Percentiles rank a stretch among this genome's conserved stretches.
These are phyloP conservation scores for Scelioninae gen. 2 DNA, from an alignment of 2,888 invertebrate species.

Conservation along the genomic window DNA sequence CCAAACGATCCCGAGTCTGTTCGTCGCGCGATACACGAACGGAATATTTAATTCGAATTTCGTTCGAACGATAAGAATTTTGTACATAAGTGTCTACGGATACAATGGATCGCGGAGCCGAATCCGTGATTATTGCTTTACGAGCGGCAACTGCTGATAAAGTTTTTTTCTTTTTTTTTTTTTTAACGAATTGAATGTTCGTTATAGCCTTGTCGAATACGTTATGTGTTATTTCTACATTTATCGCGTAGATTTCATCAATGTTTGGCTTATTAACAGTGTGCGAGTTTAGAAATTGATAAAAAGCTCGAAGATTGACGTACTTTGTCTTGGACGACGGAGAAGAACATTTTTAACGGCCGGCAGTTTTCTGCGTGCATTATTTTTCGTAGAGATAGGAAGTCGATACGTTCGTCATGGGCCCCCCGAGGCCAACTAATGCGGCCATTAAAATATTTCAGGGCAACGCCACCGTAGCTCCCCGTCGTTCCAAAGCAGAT, in stretches of 20 bases:
- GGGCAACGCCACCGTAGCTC: conserved; percentile 63
- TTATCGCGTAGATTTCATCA: conserved; percentile 21
- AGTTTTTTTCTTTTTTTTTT: too few species aligned
- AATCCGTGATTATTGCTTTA: conserved; percentile 33
- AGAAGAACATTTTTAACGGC: conserved; percentile 65
- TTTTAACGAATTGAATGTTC: conserved; percentile 35
- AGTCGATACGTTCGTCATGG: conserved; percentile 66
- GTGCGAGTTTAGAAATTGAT: conserved; percentile 22
- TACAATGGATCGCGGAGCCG: conserved; percentile 31
- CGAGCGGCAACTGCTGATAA: conserved; percentile 40
- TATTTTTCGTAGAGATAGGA: conserved; percentile 69
- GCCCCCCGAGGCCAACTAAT: conserved; percentile 71
- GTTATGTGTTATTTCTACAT: conserved; percentile 19
- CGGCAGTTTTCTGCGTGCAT: conserved; percentile 66
- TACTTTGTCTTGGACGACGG: conserved; percentile 61
- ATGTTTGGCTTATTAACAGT: conserved; percentile 41
- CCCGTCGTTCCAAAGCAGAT: not conserved
- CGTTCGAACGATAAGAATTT: conserved; percentile 26
- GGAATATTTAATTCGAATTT: conserved; percentile 21
- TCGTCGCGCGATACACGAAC: conserved; percentile 14
- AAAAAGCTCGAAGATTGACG: conserved; percentile 62
- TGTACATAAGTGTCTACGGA: conserved; percentile 27
- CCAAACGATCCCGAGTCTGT: too few species aligned
- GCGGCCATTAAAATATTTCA: conserved; percentile 73
- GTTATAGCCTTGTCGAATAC: conserved; percentile 25